Base-by-base conservation (phyloP, 2,797 vertebrate species). In the Meriones psammophilus region DNA sequence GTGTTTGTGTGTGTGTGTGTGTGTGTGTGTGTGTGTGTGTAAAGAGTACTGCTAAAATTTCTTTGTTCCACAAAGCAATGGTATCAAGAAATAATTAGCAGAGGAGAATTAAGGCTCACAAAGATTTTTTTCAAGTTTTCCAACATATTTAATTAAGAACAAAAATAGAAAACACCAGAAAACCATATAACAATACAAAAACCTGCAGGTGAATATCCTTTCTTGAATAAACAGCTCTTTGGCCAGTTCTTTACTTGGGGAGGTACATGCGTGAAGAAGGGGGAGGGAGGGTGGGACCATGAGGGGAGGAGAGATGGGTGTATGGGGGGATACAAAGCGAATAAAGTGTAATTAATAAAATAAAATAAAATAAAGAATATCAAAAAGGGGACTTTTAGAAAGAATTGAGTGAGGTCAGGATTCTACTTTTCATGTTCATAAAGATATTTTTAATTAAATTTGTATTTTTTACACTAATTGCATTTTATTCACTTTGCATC, bases 61-160 rank as follows among this genome's bases (percentile, higher is more conserved):
- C 86, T 94, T 62, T 73, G 46, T 69, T 56, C 18, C 89, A 62
- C 10, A 0, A 91, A 95, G 78, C 77, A 87, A 92, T 54, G 22
- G 14, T 36, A 79, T 88, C 80, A 77, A 30, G 46, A 79, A 93
- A 84, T 42, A 96, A 95, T 64, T 62, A 85, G 36, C 62, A 77
- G 60, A 78, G 18, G 46, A 54, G 80, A 96, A 96, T 91, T 66
- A 95, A 94, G 62, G 13, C 66, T 91, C 92, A 87, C 60, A 91
- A 91, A 96, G 89, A 89, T 94, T 73, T 89, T 97, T 96, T 90
- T 42, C 3, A 2, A 2, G 62, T 78, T 88, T 42, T 42, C 42
- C 42, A 42, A 42, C 42, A 42, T 42, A 42, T 42, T 42, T 42
- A 42, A 24, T 13, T 95, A 71, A 92, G 46, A 84, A 80, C 89